Conservation (phyloP, 2,888 invertebrate genomes). For the Xestia xanthographa region DNA sequence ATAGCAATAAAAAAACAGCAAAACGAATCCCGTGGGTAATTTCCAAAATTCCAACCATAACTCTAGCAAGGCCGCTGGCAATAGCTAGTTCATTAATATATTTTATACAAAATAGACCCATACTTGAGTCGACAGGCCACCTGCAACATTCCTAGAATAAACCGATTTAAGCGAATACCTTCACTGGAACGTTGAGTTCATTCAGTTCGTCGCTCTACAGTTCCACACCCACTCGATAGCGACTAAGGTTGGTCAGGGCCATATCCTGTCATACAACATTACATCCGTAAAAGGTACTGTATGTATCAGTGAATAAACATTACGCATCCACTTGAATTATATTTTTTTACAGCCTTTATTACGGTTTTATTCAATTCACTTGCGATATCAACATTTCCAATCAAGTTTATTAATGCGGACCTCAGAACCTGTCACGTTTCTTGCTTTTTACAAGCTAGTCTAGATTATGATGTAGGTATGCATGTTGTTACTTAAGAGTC, state of each 20-base stretch:
- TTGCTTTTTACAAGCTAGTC: conserved; percentile 13
- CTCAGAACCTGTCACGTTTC: conserved; percentile 11
- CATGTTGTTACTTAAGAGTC: no score
- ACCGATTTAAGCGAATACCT: conserved; percentile 55
- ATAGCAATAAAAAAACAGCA: no score
- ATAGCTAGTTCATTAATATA: background rate
- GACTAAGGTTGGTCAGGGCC: conserved; percentile 74
- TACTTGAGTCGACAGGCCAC: conserved; percentile 37
- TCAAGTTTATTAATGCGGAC: conserved; percentile 16
- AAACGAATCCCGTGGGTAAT: background rate
- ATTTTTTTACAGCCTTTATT: conserved; percentile 32
- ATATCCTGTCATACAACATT: conserved; percentile 64
- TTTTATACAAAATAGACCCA: conserved; percentile 14
- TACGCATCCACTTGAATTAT: conserved; percentile 49
- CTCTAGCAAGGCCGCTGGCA: background rate
- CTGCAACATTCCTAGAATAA: conserved; percentile 62
- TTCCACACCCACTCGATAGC: conserved; percentile 70
- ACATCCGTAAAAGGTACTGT: conserved; percentile 59
- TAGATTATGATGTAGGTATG: no score
- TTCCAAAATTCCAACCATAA: background rate
- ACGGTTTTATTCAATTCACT: conserved; percentile 29
- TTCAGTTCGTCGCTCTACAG: conserved; percentile 63
- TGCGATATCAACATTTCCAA: background rate
- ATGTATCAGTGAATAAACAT: conserved; percentile 62
- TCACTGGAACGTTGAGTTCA: conserved; percentile 57